Evolutionary conservation across 1,140 invertebrate genomes (phyloP).

Genomic region (Eciton burchellii): DNA sequence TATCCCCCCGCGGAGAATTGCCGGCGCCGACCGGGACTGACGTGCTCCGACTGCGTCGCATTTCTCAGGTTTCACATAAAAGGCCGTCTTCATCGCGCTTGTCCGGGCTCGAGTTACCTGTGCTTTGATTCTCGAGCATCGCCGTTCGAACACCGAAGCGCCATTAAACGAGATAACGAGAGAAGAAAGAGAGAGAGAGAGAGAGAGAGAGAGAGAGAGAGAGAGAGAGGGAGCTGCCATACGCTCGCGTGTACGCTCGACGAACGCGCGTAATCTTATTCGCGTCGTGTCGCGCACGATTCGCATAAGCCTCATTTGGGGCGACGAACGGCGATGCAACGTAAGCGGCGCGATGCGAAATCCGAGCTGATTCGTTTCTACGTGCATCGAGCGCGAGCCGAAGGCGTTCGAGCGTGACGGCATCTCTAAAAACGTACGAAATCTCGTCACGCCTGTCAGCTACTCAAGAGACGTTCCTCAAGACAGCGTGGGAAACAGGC

Average conservation of each 20-base stretch:
- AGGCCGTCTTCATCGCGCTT: conserved; percentile 18
- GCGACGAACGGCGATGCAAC: background rate
- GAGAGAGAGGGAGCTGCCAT: background rate
- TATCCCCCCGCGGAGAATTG: conserved; percentile 19
- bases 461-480: background rate
- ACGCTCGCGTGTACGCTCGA: conserved; percentile 15
- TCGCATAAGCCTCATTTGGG: background rate
- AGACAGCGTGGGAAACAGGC: conserved; percentile 32
- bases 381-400: background rate
- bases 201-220: too few relatives aligned
- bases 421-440: background rate
- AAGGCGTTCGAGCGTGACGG: background rate
- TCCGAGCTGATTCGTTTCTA: background rate
- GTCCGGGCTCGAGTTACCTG: conserved; percentile 52
- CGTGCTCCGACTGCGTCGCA: conserved; percentile 12
- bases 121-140: conserved; percentile 19
- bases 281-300: conserved; percentile 9
- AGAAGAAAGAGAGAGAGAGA: conserved; percentile 29
- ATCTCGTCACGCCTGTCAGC: conserved; percentile 8
- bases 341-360: background rate
- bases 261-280: conserved; percentile 16
- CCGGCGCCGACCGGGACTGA: background rate
- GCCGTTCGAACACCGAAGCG: conserved; percentile 64
- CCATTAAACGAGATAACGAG: conserved; percentile 47
- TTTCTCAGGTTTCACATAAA: conserved; percentile 47